These are phyloP conservation scores for Drosophila baimaii DNA, from an alignment of 1,140 invertebrate species.

Conservation along the genomic window DNA sequence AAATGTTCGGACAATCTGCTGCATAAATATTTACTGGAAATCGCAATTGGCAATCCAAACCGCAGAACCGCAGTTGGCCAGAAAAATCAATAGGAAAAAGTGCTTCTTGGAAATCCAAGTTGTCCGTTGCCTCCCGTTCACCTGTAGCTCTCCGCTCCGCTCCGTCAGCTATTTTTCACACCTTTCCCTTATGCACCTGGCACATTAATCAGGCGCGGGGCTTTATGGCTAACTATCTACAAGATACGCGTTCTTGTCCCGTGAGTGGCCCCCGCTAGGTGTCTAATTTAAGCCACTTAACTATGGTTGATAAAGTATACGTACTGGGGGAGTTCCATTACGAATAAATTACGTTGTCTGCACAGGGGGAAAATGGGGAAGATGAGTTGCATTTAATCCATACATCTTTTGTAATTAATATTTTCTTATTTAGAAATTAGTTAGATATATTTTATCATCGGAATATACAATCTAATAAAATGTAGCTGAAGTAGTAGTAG, in stretches of 20 bases:
- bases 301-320: conserved; percentile 8
- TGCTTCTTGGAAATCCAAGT: conserved; percentile 34
- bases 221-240: conserved; percentile 46
- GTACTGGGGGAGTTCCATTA: conserved; percentile 8
- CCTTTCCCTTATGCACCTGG: conserved; percentile 43
- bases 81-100: conserved; percentile 43
- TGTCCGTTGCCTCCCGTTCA: not conserved
- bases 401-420: not conserved
- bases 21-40: conserved; percentile 53
- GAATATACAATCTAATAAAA: not conserved
- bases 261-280: conserved; percentile 20
- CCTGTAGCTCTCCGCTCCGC: conserved; percentile 8
- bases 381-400: not conserved
- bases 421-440: not conserved
- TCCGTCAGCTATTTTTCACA: conserved; percentile 40
- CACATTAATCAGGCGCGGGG: conserved; percentile 49
- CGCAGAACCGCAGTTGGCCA: conserved; percentile 13
- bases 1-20: conserved; percentile 20
- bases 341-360: conserved; percentile 24
- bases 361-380: not conserved
- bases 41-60: conserved; percentile 17
- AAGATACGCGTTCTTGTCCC: conserved; percentile 25
- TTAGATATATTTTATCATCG: not conserved
- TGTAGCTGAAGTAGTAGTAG: not conserved
- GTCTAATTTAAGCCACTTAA: conserved; percentile 46